phyloP scores from a whole-genome alignment of 2,113 vertebrate genomes.

The Nymphicus hollandicus region DNA sequence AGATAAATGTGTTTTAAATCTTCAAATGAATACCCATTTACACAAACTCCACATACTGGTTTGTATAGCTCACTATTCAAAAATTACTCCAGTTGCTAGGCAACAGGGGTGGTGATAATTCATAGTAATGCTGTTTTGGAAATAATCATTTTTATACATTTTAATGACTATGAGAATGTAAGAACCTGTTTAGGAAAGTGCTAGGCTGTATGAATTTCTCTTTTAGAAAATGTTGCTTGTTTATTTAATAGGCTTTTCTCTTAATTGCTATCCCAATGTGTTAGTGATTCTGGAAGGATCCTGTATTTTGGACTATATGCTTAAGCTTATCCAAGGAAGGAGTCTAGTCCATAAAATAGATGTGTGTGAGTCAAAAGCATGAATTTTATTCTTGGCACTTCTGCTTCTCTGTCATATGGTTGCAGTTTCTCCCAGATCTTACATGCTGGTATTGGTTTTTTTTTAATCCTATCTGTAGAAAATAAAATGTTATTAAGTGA shows the following conservation, averaged over 20 bases:
- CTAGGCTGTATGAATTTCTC: not conserved
- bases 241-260: not conserved
- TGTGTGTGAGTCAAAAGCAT: not conserved
- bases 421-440: not conserved
- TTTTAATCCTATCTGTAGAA: not conserved
- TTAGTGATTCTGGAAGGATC: not conserved
- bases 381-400: not conserved
- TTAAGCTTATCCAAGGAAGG: not conserved
- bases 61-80: constrained; percentile 66
- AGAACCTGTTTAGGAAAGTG: constrained; percentile 44
- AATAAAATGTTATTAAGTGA: not conserved
- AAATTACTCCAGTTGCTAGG: constrained; percentile 78
- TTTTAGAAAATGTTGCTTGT: not conserved
- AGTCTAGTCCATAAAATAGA: not conserved
- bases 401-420: not conserved
- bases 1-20: constrained; percentile 66
- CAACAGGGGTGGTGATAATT: constrained; percentile 66
- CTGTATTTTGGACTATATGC: not conserved
- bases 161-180: constrained; percentile 59
- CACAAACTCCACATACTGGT: constrained; percentile 59
- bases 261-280: not conserved
- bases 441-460: not conserved
- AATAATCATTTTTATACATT: constrained; percentile 71
- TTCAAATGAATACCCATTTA: constrained; percentile 65
- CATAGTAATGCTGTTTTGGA: constrained; percentile 67